Evolutionary conservation across 2,888 invertebrate species (phyloP).

Genomic region (Noctua janthina): DNA sequence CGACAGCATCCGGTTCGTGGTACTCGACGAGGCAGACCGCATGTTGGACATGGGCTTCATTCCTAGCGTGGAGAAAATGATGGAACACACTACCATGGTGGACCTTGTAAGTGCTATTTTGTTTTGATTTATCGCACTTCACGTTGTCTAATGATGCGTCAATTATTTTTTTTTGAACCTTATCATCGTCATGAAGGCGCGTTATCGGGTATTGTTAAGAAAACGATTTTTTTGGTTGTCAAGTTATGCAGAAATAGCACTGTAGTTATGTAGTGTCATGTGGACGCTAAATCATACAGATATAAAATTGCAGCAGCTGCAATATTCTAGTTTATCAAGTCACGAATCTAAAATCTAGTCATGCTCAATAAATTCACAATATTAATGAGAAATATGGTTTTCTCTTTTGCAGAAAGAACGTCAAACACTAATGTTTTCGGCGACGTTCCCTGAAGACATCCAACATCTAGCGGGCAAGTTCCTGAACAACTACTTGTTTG

Average conservation of each 20-base stretch:
- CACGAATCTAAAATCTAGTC: background rate
- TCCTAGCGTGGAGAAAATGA: conserved; percentile 97
- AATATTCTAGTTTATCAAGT: background rate
- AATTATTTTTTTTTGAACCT: conserved; percentile 2
- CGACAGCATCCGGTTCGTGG: conserved; percentile 96
- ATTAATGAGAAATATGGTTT: conserved; percentile 1
- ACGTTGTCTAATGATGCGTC: background rate
- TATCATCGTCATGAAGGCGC: background rate
- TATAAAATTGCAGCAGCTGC: background rate
- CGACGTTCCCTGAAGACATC: conserved; percentile 99
- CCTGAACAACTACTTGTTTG: conserved; percentile 95
- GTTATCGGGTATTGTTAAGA: background rate
- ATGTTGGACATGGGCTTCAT: conserved; percentile 99
- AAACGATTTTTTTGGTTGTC: background rate
- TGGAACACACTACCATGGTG: conserved; percentile 96
- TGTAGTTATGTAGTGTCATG: background rate
- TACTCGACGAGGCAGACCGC: conserved; percentile 99
- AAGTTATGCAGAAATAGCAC: background rate
- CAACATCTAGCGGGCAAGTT: conserved; percentile 95
- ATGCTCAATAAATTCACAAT: background rate
- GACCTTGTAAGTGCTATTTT: conserved; percentile 89
- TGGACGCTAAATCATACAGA: background rate
- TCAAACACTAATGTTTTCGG: conserved; percentile 99
- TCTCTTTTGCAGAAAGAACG: conserved; percentile 91
- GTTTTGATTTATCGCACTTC: background rate